Base-by-base conservation (phyloP, 2,797 vertebrate genomes). In the Perodicticus potto region DNA sequence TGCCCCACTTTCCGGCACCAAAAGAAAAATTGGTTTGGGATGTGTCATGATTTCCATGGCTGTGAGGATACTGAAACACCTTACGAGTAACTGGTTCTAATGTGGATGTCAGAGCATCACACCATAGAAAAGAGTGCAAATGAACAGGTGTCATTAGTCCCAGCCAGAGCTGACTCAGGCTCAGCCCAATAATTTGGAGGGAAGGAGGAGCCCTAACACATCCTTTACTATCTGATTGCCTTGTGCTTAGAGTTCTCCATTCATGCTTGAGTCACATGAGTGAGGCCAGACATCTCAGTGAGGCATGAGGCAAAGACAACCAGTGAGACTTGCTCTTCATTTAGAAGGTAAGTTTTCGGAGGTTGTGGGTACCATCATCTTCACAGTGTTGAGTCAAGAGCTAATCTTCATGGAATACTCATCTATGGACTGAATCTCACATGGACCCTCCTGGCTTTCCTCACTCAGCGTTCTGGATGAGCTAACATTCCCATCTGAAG, bases 21-120 rank as follows among this genome's bases (percentile, higher is more conserved):
- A 76, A 89, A 91, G 72, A 57, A 92, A 88, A 91, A 63, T 9
- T 73, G 20, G 65, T 81, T 65, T 88, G 53, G 37, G 45, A 80
- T 84, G 19, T 32, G 32, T 49, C 29, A 11, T 53, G 34, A 53
- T 83, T 86, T 37, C 49, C 20, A 3, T 22, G 37, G 57, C 57
- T 37, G 0, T 88, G n/a, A 57, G n/a, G 74, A 74, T n/a, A 65
- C 37, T 86, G 55, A 61, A 17, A 16, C 2, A 69, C n/a, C 34
- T 53, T 7, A 4, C n/a, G 59, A 40, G 27, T n/a, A 12, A 49
- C 13, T 1, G 4, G 43, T 4, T 87, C 10, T 84, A 40, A 45
- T 77, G 74, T 74, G 73, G 37, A 13, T 78, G 34, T 37, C 45
- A 12, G 63, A 16, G 49, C 1, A 20, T 89, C 49, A 5, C 1